Percentiles rank a stretch among this genome's conserved stretches.
Evolutionary conservation across 2,888 invertebrate genomes (phyloP).

Genomic region (Gastrophysa polygoni): DNA sequence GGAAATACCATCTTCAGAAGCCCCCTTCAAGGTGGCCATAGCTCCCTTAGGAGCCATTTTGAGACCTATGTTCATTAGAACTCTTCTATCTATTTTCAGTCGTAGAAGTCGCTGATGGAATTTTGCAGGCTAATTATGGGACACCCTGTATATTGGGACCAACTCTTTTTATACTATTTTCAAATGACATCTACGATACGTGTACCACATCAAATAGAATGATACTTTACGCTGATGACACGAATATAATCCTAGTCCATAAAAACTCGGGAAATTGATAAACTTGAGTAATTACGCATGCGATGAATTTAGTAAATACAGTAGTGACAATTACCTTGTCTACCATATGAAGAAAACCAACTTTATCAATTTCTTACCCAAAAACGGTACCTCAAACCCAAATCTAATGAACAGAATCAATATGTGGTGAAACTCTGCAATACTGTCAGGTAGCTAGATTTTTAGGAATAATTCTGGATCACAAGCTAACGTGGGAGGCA

Average conservation of each 20-base stretch:
- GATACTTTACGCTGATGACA: constrained; percentile 3
- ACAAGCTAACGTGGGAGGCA: constrained; percentile 7
- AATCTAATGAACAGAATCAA: constrained; percentile 1
- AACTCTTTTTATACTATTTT: not conserved
- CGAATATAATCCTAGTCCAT: not conserved
- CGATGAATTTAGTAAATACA: not conserved
- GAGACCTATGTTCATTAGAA: too few species aligned
- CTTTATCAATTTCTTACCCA: not conserved
- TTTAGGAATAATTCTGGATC: not conserved
- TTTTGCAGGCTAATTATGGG: too few species aligned
- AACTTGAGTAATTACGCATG: not conserved
- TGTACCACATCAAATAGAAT: constrained; percentile 4
- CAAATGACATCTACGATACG: not conserved
- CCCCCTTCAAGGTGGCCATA: too few species aligned
- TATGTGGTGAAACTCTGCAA: not conserved
- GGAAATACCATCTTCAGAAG: too few species aligned
- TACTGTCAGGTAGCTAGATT: not conserved
- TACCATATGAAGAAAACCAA: not conserved
- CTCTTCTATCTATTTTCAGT: too few species aligned
- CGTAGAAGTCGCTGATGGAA: too few species aligned
- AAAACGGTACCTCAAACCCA: not conserved
- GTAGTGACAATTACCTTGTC: not conserved
- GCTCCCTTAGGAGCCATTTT: too few species aligned
- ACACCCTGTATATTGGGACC: not conserved
- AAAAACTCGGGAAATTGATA: not conserved